Conservation (phyloP, 2,797 vertebrate species). For the Peromyscus nudipes region DNA sequence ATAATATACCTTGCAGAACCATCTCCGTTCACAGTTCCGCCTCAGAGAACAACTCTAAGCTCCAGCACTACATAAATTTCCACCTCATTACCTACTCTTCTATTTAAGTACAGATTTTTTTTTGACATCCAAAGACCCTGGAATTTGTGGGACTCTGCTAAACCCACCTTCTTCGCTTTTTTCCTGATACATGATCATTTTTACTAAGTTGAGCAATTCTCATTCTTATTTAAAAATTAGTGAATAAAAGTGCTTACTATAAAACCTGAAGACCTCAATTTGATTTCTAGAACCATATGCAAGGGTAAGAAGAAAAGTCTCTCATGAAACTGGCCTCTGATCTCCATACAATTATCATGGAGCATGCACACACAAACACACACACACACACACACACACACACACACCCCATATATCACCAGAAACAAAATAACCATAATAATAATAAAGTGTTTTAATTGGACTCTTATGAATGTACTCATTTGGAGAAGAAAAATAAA, state of each 20-base stretch:
- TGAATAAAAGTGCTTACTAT: neutral
- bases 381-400: neutral
- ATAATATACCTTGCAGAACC: neutral
- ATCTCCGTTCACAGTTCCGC: neutral
- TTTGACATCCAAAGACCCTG: neutral
- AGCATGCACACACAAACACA: neutral
- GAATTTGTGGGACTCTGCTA: neutral
- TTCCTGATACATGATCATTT: neutral
- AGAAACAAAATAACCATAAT: neutral
- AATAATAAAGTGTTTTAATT: neutral
- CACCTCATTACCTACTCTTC: neutral
- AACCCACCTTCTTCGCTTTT: neutral
- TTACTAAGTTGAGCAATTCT: neutral
- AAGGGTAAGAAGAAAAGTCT: neutral
- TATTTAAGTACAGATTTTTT: neutral
- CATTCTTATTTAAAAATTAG: neutral
- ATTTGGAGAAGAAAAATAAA: neutral
- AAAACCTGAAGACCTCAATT: neutral
- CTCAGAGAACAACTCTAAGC: neutral
- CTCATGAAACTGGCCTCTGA: neutral
- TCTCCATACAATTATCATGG: no score
- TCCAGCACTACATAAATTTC: neutral
- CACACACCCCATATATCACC: no score
- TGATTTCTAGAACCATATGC: neutral
- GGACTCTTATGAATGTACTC: neutral